phyloP scores from a whole-genome alignment of 2,113 vertebrate species.

The Heliornis fulica region DNA sequence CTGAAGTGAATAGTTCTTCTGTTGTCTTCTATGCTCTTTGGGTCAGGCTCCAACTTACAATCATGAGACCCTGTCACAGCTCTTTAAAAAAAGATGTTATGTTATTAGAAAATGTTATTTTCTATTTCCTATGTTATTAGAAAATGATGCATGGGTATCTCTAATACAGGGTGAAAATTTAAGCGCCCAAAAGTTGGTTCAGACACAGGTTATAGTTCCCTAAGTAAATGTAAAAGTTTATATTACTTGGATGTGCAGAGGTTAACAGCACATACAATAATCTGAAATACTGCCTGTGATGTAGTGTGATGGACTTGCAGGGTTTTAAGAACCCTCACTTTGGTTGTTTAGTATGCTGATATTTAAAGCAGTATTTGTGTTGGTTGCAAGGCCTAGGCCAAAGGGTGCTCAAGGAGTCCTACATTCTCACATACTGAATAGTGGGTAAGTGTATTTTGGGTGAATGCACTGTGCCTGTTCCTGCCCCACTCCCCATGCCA shows the following conservation, averaged over 20 bases:
- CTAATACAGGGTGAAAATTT: background rate
- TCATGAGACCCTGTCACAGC: background rate
- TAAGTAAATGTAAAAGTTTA: background rate
- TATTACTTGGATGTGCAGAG: background rate
- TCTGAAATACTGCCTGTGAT: background rate
- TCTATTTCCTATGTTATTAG: background rate
- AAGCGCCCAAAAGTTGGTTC: background rate
- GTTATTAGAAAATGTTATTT: background rate
- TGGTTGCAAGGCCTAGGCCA: background rate
- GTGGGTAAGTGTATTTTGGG: background rate
- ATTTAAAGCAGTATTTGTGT: background rate
- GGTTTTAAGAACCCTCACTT: background rate
- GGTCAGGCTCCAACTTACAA: background rate
- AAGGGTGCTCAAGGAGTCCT: background rate
- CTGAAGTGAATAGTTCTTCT: background rate
- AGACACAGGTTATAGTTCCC: background rate
- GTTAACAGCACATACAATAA: background rate
- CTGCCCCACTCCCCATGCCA: background rate
- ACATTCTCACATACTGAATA: fast-evolving
- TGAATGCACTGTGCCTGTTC: background rate
- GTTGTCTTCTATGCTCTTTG: background rate
- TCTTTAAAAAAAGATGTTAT: background rate
- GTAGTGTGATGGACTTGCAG: background rate
- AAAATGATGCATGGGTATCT: background rate
- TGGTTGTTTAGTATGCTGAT: background rate